Evolutionary conservation across 1,140 invertebrate genomes (phyloP).

Genomic region (Dinothrombium tinctorium): DNA sequence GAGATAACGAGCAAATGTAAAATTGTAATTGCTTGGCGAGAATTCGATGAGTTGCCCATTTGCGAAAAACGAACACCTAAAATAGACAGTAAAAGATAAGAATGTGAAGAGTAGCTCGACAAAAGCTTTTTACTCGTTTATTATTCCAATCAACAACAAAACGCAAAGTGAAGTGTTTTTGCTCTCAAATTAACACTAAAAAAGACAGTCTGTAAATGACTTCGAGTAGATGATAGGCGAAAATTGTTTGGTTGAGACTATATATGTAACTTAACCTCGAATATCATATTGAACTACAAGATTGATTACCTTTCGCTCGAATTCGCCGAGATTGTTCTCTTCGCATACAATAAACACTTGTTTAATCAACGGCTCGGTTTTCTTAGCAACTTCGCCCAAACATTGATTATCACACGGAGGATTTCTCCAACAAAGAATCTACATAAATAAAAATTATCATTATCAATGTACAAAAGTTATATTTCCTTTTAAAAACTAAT

Average conservation of each 20-base stretch:
- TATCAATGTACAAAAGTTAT: too few relatives aligned
- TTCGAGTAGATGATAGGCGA: too few relatives aligned
- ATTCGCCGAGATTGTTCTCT: constrained; percentile 13
- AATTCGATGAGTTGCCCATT: constrained; percentile 70
- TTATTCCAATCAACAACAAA: background rate
- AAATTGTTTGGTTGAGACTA: too few relatives aligned
- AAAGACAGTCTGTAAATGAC: too few relatives aligned
- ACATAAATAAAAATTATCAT: too few relatives aligned
- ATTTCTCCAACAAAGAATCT: constrained; percentile 64
- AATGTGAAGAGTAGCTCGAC: too few relatives aligned
- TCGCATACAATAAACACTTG: constrained; percentile 59
- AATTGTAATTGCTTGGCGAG: constrained; percentile 52
- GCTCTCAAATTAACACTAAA: too few relatives aligned
- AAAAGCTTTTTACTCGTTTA: too few relatives aligned
- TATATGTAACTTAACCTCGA: too few relatives aligned
- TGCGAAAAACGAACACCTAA: constrained; percentile 78
- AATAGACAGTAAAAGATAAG: too few relatives aligned
- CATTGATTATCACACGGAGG: constrained; percentile 59
- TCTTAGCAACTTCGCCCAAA: constrained; percentile 70
- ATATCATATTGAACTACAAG: background rate
- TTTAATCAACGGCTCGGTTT: constrained; percentile 79
- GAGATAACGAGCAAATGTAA: constrained; percentile 85
- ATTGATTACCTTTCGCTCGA: constrained; percentile 30
- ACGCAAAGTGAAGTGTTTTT: too few relatives aligned
- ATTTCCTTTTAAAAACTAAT: too few relatives aligned